These are phyloP conservation scores for Drosophila cyrtoloma DNA, from an alignment of 2,888 invertebrate genomes.

Conservation along the genomic window DNA sequence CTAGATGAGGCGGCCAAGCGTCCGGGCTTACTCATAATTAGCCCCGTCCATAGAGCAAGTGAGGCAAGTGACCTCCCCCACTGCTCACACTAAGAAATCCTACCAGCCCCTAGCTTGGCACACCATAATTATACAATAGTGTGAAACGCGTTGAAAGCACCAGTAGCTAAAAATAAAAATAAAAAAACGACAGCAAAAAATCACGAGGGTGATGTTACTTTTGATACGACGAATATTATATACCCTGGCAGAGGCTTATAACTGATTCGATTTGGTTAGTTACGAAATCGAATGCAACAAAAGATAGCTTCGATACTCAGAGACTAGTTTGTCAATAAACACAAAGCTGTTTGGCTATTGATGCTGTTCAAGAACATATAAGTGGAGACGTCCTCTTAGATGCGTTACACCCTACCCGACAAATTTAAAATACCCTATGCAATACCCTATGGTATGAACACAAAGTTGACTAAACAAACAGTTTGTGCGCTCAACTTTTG, in stretches of 20 bases:
- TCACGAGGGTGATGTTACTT: neutral
- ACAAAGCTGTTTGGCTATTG: neutral
- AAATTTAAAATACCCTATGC: neutral
- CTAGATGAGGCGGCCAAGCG: conserved; percentile 18
- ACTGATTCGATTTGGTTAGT: neutral
- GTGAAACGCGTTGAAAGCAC: conserved; percentile 56
- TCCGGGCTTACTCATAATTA: conserved; percentile 67
- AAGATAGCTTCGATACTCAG: neutral
- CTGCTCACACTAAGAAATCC: neutral
- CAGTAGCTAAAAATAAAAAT: conserved; percentile 5
- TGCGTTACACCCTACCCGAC: neutral
- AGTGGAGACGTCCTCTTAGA: neutral
- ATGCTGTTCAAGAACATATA: neutral
- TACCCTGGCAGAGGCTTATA: neutral
- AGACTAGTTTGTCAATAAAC: neutral
- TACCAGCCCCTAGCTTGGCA: conserved; percentile 26
- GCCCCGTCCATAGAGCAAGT: conserved; percentile 57
- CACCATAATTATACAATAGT: conserved; percentile 78
- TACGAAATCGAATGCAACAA: neutral
- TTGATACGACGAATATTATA: neutral
- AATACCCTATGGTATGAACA: neutral
- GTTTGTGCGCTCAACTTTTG: conserved; percentile 66
- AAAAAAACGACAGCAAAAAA: conserved; percentile 3
- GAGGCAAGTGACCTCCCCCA: conserved; percentile 36
- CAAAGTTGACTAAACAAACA: conserved; percentile 68